A percentile compares a stretch with the other conserved stretches of the same genome.
Conservation (phyloP, 2,113 vertebrate species). For the Anhinga anhinga region DNA sequence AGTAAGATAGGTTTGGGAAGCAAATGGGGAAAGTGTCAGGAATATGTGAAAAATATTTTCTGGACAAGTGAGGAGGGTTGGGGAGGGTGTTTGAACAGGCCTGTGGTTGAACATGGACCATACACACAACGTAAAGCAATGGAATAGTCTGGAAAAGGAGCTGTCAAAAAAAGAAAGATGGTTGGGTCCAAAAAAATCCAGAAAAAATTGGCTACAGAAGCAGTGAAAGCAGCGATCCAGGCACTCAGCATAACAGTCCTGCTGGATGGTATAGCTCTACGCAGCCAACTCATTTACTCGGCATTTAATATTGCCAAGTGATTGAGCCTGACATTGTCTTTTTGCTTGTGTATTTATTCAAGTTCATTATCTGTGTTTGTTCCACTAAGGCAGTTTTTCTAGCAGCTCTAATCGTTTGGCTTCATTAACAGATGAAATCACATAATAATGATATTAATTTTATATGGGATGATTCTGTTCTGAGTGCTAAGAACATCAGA, state of each 20-base stretch:
- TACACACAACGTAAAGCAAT: fast-evolving
- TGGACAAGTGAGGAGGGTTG: not conserved
- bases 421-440: conserved; percentile 53
- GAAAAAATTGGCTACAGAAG: not conserved
- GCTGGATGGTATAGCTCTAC: not conserved
- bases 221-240: not conserved
- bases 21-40: not conserved
- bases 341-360: conserved; percentile 43
- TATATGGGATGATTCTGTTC: conserved; percentile 8
- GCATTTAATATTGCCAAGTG: not conserved
- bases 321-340: conserved; percentile 23
- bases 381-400: conserved; percentile 30
- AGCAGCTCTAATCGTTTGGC: conserved; percentile 8
- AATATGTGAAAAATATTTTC: not conserved
- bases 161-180: not conserved
- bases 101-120: not conserved
- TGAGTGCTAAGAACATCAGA: not conserved
- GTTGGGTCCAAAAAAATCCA: not conserved
- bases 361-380: conserved; percentile 56
- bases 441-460: conserved; percentile 61
- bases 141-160: not conserved
- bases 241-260: not conserved
- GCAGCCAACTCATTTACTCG: not conserved
- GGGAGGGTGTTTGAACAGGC: not conserved
- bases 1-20: not conserved